Percentiles rank a stretch among this genome's conserved stretches.
These are phyloP conservation scores for Pseudolaguvia tuberculata DNA, from an alignment of 2,113 vertebrate genomes.

Conservation along the genomic window DNA sequence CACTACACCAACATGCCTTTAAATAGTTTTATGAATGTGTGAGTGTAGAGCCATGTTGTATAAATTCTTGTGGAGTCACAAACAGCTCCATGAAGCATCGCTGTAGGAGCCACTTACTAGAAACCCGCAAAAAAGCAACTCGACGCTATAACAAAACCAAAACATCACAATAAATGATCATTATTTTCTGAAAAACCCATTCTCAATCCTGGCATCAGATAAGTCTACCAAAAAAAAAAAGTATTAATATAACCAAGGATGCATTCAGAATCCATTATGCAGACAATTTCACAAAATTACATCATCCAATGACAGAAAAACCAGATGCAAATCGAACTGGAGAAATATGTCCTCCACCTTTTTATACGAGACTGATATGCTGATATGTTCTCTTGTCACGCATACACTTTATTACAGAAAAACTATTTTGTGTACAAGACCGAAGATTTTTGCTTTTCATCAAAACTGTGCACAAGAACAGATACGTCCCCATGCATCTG, in stretches of 20 bases:
- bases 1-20: neutral
- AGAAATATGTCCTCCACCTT: neutral
- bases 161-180: conserved; percentile 7
- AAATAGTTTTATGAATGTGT: neutral
- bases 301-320: conserved; percentile 20
- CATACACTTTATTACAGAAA: conserved; percentile 25
- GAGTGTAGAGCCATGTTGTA: neutral
- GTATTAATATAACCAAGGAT: neutral
- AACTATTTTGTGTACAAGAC: conserved; percentile 18
- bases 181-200: neutral
- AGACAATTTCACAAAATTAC: conserved; percentile 17
- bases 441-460: conserved; percentile 25
- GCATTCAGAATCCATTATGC: neutral
- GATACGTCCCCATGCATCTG: conserved; percentile 29
- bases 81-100: conserved; percentile 42
- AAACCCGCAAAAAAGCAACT: conserved; percentile 24
- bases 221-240: neutral
- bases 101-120: conserved; percentile 14
- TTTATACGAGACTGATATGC: neutral
- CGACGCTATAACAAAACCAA: neutral
- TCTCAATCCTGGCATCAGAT: neutral
- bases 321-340: neutral
- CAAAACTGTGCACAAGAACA: conserved; percentile 17
- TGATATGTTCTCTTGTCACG: neutral
- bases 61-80: conserved; percentile 5